Evolutionary conservation across 2,888 invertebrate species (phyloP).

Genomic region (Philaethria dido): DNA sequence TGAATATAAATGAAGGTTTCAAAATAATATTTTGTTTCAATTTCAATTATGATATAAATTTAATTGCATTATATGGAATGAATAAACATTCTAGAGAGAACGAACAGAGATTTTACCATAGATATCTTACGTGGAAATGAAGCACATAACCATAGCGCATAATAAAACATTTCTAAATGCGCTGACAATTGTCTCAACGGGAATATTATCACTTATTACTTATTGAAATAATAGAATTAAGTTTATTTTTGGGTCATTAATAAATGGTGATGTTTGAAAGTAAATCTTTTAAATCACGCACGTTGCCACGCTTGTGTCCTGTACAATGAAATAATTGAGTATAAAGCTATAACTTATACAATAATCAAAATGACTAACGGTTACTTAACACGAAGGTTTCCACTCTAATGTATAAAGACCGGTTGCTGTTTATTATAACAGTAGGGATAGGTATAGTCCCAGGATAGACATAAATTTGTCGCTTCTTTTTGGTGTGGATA

Average conservation of each 20-base stretch:
- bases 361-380: conserved; percentile 79
- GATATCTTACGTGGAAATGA: too few species aligned
- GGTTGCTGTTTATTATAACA: conserved; percentile 27
- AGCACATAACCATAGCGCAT: too few species aligned
- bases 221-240: background rate
- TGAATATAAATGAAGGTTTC: background rate
- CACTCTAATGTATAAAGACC: conserved; percentile 64
- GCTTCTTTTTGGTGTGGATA: background rate
- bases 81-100: too few species aligned
- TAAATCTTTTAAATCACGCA: conserved; percentile 70
- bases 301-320: conserved; percentile 53
- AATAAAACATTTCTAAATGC: too few species aligned
- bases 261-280: conserved; percentile 43
- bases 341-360: conserved; percentile 75
- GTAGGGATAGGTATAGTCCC: background rate
- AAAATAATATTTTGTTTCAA: too few species aligned
- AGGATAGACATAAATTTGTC: background rate
- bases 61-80: too few species aligned
- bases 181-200: too few species aligned
- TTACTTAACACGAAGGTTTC: conserved; percentile 73
- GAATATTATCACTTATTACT: background rate
- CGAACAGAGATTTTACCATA: too few species aligned
- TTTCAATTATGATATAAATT: too few species aligned
- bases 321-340: conserved; percentile 68
- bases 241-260: conserved; percentile 6